Base-by-base conservation (phyloP, 2,888 invertebrate genomes). In the Amblyteles armatorius region DNA sequence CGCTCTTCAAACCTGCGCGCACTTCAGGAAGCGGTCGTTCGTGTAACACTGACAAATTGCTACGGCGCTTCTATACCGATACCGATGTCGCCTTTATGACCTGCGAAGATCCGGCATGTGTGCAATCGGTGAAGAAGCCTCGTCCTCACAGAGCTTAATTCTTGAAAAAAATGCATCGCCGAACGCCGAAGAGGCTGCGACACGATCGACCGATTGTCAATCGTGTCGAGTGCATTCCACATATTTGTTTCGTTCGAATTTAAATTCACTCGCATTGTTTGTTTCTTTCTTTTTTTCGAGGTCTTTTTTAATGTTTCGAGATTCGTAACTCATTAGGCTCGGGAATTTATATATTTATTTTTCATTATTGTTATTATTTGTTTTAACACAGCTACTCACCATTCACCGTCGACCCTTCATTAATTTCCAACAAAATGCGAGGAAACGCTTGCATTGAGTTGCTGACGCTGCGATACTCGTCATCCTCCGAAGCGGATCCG, bases 41-140 rank as follows among this genome's bases (percentile, higher is more conserved):
- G 92, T 90, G 90, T 92, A 92, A 92, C 92, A 90, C 88, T 90
- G 88, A 92, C 91, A 93, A 91, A 92, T 92, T 88, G 90, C 91
- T 90, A 91, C 91, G 88, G 90, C 89, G 89, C 89, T 89, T 90
- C 88, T 90, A 88, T 89, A 88, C 88, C 89, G 89, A 80, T 44
- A 44, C 44, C 88, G 55, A 87, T 82, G 82, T 83, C 74, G 83
- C 87, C 86, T 87, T 87, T 84, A 86, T 78, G 88, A 68, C n/a
- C 88, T 16, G 86, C 87, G 89, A 87, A 88, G 90, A 90, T 90
- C 82, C 71, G 78, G 65, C 40, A 57, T 50, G 52, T 71, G 52
- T 63, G 44, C 69, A 68, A 29, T 73, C 57, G 48, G 74, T 16
- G 60, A 48, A 81, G 33, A 81, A 44, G 60, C 73, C 48, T 33